Evolutionary conservation across 2,113 vertebrate genomes (phyloP).

Genomic region (Acrocephalus kingi): DNA sequence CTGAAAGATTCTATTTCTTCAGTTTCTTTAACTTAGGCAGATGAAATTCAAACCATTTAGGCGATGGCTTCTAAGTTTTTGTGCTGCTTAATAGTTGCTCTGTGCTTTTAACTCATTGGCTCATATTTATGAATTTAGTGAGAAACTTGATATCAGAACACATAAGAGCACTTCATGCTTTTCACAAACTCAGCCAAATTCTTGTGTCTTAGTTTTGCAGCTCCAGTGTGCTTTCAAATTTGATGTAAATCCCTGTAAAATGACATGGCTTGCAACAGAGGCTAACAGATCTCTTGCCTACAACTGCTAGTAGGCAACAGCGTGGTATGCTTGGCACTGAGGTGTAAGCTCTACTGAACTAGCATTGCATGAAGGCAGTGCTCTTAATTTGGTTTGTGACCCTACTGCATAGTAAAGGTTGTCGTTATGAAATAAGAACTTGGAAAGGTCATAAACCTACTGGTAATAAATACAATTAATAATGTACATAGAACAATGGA

Average conservation of each 20-base stretch:
- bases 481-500: constrained; percentile 76
- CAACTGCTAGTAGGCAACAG: constrained; percentile 29
- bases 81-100: not conserved
- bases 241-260: constrained; percentile 12
- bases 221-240: not conserved
- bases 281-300: constrained; percentile 7
- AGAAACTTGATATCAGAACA: not conserved
- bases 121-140: not conserved
- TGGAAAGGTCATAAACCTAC: constrained; percentile 57
- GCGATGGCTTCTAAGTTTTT: not conserved
- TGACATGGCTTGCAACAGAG: not conserved
- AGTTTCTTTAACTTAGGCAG: not conserved
- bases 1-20: not conserved
- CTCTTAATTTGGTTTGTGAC: constrained; percentile 45
- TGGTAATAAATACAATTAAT: constrained; percentile 76
- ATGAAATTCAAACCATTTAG: not conserved
- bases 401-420: constrained; percentile 24
- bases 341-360: constrained; percentile 51
- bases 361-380: not conserved
- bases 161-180: not conserved
- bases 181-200: not conserved
- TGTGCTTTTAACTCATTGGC: not conserved
- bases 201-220: not conserved
- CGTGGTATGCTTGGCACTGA: not conserved
- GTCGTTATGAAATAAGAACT: constrained; percentile 56